These are phyloP conservation scores for Pinctada fucata DNA, from an alignment of 2,888 invertebrate genomes.

Conservation along the genomic window DNA sequence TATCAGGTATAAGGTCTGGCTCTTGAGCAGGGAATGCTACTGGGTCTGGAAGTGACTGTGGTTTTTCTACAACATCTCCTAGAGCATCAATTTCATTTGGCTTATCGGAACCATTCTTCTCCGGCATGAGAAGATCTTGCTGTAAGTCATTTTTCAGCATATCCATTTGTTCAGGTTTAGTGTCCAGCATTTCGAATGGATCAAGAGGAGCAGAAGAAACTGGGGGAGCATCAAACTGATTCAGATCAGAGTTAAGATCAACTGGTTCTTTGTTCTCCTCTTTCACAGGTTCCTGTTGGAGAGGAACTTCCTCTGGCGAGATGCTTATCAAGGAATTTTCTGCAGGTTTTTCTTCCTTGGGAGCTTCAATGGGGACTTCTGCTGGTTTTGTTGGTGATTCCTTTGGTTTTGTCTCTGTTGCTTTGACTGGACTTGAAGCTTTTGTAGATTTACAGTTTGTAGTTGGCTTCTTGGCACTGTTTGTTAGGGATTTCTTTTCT, in stretches of 20 bases:
- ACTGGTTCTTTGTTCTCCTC: slow-evolving; percentile 28
- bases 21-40: slow-evolving; percentile 61
- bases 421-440: slow-evolving; percentile 14
- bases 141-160: slow-evolving; percentile 38
- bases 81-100: slow-evolving; percentile 48
- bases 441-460: slow-evolving; percentile 7
- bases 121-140: slow-evolving; percentile 41
- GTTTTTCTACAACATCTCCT: slow-evolving; percentile 48
- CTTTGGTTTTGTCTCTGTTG: slow-evolving; percentile 44
- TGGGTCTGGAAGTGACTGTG: slow-evolving; percentile 68
- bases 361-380: neutral
- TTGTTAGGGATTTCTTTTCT: slow-evolving; percentile 29
- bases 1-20: slow-evolving; percentile 56
- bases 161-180: neutral
- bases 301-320: neutral
- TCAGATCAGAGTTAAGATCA: slow-evolving; percentile 58
- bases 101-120: slow-evolving; percentile 15
- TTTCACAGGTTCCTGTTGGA: neutral
- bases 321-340: neutral
- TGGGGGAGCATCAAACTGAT: slow-evolving; percentile 36
- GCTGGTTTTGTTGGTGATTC: slow-evolving; percentile 38
- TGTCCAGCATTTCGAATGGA: neutral
- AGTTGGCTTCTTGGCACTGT: slow-evolving; percentile 14
- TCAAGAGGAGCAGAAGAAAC: neutral
- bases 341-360: neutral